Percentiles rank a stretch among this genome's conserved stretches.
phyloP scores from a whole-genome alignment of 2,888 invertebrate species.

The Tanaodytes sp. region DNA sequence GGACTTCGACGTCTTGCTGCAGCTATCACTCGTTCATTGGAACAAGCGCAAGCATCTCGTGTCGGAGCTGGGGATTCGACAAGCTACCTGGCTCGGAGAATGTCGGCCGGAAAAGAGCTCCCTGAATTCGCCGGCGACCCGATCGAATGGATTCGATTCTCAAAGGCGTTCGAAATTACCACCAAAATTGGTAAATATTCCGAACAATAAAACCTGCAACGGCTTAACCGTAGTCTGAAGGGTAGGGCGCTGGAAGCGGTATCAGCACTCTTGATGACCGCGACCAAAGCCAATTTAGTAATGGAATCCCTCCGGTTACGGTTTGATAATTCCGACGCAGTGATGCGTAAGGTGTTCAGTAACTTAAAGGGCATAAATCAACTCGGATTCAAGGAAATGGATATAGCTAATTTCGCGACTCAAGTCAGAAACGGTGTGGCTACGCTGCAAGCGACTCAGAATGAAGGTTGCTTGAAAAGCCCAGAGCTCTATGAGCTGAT shows the following conservation, averaged over 20 bases:
- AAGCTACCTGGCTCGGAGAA: background rate
- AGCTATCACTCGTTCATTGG: conserved; percentile 3
- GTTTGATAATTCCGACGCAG: conserved; percentile 13
- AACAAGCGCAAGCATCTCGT: background rate
- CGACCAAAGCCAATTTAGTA: background rate
- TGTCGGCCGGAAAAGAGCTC: background rate
- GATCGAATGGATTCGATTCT: conserved; percentile 40
- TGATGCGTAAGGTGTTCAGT: background rate
- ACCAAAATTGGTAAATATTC: conserved; percentile 31
- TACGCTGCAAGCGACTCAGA: background rate
- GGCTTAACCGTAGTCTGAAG: conserved; percentile 22
- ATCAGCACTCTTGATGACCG: conserved; percentile 10
- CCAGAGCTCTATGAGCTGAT: background rate
- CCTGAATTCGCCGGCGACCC: conserved; percentile 30
- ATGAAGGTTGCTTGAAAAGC: background rate
- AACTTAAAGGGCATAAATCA: background rate
- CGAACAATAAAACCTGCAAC: conserved; percentile 38
- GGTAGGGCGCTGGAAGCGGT: conserved; percentile 39
- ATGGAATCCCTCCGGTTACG: conserved; percentile 35
- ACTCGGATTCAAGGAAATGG: background rate
- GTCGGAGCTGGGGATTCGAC: background rate
- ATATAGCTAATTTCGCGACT: background rate
- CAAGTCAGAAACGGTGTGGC: background rate
- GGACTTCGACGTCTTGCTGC: background rate
- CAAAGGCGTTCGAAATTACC: conserved; percentile 27